Evolutionary conservation across 2,797 vertebrate genomes (phyloP), one percentile per base, ranked within the genome.

Genomic region (Periophthalmus magnuspinnatus): DNA sequence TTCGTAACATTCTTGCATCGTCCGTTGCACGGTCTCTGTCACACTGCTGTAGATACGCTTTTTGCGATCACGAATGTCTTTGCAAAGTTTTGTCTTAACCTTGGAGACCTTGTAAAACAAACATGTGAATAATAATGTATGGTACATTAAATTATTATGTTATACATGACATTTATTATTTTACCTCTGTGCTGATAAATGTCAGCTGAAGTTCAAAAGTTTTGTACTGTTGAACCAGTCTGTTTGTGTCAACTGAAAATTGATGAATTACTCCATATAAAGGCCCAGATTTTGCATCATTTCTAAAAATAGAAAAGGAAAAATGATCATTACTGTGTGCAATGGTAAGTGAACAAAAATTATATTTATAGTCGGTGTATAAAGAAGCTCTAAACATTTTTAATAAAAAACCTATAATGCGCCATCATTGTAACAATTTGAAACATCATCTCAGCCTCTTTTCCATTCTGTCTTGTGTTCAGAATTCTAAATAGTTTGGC

Each of bases 161-260:
- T 41, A 41, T 41, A 38, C 10, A 38, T 41, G 38, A 13, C 41
- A 11, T 38, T 41, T 45, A 11, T 45, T 58, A 32, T 50, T 32
- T 69, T 79, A 84, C 84, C 84, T 84, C 80, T 24, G 75, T 78
- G n/a, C 33, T 5, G 3, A 89, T 75, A 70, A 84, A 87, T 50
- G 0, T 72, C 65, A 89, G 74, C 28, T 82, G 75, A 57, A 87
- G 69, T 57, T 67, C 0, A 0, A 82, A 14, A 3, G 68, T 13
- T 60, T 77, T 69, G 80, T 77, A 50, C 41, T 79, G 17, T 4
- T 68, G 0, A 65, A 52, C 71, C 65, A 78, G 1, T 0, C 0
- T n/a, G 17, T 70, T 10, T 11, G 62, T 86, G 65, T 1, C 45
- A 48, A 89, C 81, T 57, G 82, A 77, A 78, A 86, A 84, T 0